Evolutionary conservation across 1,140 invertebrate genomes (phyloP), one percentile per base, ranked within the genome.

Genomic region (Amyelois transitella): DNA sequence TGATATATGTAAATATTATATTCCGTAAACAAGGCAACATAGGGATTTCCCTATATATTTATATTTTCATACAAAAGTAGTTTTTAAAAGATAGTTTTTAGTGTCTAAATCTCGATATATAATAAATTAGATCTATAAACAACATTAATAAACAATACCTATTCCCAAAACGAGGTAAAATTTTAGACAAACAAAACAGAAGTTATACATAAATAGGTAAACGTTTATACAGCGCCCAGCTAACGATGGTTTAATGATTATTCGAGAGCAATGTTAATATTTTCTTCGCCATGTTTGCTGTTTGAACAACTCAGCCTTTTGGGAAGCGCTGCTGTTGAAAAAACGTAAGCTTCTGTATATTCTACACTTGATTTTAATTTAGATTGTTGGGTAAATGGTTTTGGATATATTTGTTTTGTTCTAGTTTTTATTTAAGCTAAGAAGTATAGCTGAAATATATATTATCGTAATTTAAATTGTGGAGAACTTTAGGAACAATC

Each of bases 251-350:
- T 53, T 64, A 58, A 64, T 64, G 58, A 51, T 24, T 64, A 60
- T 64, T 64, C 18, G 54, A 60, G 62, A 55, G 55, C 43, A 21
- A 8, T 53, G 28, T 48, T 44, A 64, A 64, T 64, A 60, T 64
- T 64, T 50, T 53, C 51, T 43, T 10, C 28, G 21, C 10, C 43
- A 19, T 51, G 43, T 44, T 48, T 51, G 20, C 17, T 56, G 51
- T 43, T 28, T 48, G 38, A 32, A 32, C 2, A 47, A 47, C 53
- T 28, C 20, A 45, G 19, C n/a, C 18, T 28, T 48, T 54, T 28
- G 19, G 6, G 21, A 48, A 48, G 18, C 10, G 8, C 7, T 48
- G 18, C 18, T n/a, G n/a, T n/a, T 45, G 5, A 21, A 21, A 48
- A 48, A 20, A 43, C 7, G 28, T 19, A 12, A 14, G 14, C 14